Evolutionary conservation across 2,888 invertebrate species (phyloP).

Genomic region (Lasius fuliginosus): DNA sequence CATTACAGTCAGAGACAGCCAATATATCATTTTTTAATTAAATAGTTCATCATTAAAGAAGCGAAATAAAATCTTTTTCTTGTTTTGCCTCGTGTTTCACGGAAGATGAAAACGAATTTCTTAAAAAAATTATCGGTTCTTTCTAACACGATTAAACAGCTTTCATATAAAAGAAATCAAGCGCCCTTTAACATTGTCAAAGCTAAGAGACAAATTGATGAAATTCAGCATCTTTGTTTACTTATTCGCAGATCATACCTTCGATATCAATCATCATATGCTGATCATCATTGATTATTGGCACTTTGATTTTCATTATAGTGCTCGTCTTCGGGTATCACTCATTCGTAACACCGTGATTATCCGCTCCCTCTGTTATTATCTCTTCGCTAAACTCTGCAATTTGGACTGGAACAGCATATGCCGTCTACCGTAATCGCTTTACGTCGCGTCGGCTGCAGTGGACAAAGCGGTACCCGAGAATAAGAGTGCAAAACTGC

Average conservation of each 20-base stretch:
- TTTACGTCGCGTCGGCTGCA: slow-evolving; percentile 21
- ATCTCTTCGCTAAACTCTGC: slow-evolving; percentile 52
- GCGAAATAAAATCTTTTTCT: neutral
- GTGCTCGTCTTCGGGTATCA: slow-evolving; percentile 22
- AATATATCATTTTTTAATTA: neutral
- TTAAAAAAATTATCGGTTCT: neutral
- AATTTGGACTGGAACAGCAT: slow-evolving; percentile 35
- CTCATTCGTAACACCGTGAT: slow-evolving; percentile 52
- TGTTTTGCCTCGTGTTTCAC: neutral
- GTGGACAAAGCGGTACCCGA: slow-evolving; percentile 38
- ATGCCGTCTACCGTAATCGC: slow-evolving; percentile 30
- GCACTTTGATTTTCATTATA: slow-evolving; percentile 37
- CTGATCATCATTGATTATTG: slow-evolving; percentile 42
- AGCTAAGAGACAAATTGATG: neutral
- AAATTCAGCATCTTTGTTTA: slow-evolving; percentile 25
- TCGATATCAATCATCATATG: slow-evolving; percentile 11
- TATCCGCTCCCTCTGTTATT: slow-evolving; percentile 42
- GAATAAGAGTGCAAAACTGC: slow-evolving; percentile 40
- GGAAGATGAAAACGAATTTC: neutral
- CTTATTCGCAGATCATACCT: neutral
- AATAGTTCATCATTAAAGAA: neutral
- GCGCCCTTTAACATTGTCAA: neutral
- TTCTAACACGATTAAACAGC: neutral
- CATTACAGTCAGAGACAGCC: neutral
- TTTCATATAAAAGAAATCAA: neutral